Percentiles rank a stretch among this genome's conserved stretches.
phyloP scores from a whole-genome alignment of 2,888 invertebrate species.

The Diloba caeruleocephala region DNA sequence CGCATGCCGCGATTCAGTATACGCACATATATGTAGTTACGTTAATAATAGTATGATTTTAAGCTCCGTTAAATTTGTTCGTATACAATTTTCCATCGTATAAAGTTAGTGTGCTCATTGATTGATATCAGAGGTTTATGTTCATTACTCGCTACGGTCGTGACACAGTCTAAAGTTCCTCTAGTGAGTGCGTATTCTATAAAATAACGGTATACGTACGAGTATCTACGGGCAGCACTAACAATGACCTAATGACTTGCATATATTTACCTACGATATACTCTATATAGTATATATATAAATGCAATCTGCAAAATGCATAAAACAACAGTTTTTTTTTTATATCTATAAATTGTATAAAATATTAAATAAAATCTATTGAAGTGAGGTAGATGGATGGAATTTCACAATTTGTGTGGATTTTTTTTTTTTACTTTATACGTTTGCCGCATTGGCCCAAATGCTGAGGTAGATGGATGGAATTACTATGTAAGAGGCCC shows the following conservation, averaged over 20 bases:
- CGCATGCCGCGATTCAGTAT: slow-evolving; percentile 62
- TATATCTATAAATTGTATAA: slow-evolving; percentile 89
- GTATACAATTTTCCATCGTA: slow-evolving; percentile 83
- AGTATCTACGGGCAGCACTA: slow-evolving; percentile 83
- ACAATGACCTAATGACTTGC: slow-evolving; percentile 84
- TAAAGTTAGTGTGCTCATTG: slow-evolving; percentile 77
- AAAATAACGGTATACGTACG: slow-evolving; percentile 57
- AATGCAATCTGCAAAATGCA: slow-evolving; percentile 89
- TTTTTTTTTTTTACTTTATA: slow-evolving; percentile 78
- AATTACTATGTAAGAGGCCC: slow-evolving; percentile 87
- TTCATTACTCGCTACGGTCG: slow-evolving; percentile 72
- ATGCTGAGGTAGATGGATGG: slow-evolving; percentile 90
- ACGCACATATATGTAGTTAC: slow-evolving; percentile 73
- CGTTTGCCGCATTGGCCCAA: slow-evolving; percentile 86
- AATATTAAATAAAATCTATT: slow-evolving; percentile 90
- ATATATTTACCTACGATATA: slow-evolving; percentile 87
- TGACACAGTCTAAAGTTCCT: slow-evolving; percentile 74
- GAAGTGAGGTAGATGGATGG: slow-evolving; percentile 93
- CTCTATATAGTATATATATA: slow-evolving; percentile 88
- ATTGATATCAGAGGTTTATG: slow-evolving; percentile 67
- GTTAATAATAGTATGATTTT: slow-evolving; percentile 78
- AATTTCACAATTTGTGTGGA: slow-evolving; percentile 90
- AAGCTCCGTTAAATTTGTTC: slow-evolving; percentile 88
- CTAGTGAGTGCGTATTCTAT: slow-evolving; percentile 83
- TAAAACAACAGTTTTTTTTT: slow-evolving; percentile 88